phyloP scores from a whole-genome alignment of 2,113 vertebrate species.

The Ceratotherium simum region DNA sequence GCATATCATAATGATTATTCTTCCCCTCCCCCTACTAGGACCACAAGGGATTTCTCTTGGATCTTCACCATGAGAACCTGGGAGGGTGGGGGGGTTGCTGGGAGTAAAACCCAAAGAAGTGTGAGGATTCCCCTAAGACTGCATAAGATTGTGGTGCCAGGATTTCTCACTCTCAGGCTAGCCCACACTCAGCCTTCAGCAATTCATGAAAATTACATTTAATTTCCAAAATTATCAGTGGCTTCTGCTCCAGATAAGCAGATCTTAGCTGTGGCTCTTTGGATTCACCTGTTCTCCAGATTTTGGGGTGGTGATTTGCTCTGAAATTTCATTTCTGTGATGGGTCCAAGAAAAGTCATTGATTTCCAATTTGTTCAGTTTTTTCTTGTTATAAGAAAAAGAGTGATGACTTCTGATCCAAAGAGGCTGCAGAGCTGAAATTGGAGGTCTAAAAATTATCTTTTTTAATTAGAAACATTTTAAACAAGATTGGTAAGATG shows the following conservation, averaged over 20 bases:
- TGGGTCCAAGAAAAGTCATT: not conserved
- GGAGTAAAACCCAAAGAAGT: not conserved
- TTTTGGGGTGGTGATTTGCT: not conserved
- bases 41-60: not conserved
- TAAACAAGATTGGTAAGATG: constrained; percentile 7
- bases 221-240: not conserved
- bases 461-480: constrained; percentile 19
- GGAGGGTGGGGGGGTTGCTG: not conserved
- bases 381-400: not conserved
- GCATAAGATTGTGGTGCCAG: not conserved
- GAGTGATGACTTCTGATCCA: not conserved
- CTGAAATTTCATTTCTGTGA: not conserved
- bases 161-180: not conserved
- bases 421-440: not conserved
- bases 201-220: not conserved
- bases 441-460: not conserved
- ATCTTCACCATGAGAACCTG: constrained; percentile 28
- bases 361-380: not conserved
- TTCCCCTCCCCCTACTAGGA: not conserved
- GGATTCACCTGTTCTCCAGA: not conserved
- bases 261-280: not conserved
- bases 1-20: not conserved
- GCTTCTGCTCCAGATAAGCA: not conserved
- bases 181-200: not conserved
- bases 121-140: not conserved